Conservation (phyloP, 2,113 vertebrate genomes). For the Dolichotis patagonum region DNA sequence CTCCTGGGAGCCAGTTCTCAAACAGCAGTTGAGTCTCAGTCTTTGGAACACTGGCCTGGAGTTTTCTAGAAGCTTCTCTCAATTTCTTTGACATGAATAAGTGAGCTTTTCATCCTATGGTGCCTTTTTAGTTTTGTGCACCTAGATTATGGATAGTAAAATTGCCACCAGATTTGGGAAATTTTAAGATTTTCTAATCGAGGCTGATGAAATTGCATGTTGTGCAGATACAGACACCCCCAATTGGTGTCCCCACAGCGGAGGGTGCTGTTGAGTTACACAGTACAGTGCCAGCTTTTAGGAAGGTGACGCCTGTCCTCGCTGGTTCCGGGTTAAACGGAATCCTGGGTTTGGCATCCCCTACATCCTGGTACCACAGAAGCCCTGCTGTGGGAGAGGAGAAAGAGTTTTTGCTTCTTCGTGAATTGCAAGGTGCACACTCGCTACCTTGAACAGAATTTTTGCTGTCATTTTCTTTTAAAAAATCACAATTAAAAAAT, state of each 20-base stretch:
- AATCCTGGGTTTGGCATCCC: slow-evolving; percentile 62
- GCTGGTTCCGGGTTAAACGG: slow-evolving; percentile 59
- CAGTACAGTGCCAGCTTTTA: not conserved
- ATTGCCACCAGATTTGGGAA: not conserved
- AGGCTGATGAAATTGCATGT: not conserved
- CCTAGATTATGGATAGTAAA: not conserved
- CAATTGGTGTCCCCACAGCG: accelerated
- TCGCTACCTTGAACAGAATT: slow-evolving; percentile 71
- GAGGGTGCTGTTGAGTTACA: not conserved
- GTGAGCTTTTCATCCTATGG: not conserved
- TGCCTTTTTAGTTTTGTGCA: not conserved
- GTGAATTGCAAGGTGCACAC: slow-evolving; percentile 77
- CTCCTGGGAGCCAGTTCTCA: not conserved
- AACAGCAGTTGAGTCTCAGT: not conserved
- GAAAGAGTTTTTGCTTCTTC: slow-evolving; percentile 79
- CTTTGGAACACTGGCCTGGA: not conserved
- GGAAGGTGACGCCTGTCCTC: not conserved
- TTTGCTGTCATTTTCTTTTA: slow-evolving; percentile 88
- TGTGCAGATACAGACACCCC: not conserved
- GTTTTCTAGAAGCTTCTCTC: not conserved
- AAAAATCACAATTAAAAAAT: slow-evolving; percentile 90
- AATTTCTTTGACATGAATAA: accelerated
- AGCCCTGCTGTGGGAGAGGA: not conserved
- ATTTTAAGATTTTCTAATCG: not conserved
- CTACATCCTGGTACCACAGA: not conserved